phyloP scores from a whole-genome alignment of 1,140 invertebrate genomes.

The Spodoptera frugiperda region DNA sequence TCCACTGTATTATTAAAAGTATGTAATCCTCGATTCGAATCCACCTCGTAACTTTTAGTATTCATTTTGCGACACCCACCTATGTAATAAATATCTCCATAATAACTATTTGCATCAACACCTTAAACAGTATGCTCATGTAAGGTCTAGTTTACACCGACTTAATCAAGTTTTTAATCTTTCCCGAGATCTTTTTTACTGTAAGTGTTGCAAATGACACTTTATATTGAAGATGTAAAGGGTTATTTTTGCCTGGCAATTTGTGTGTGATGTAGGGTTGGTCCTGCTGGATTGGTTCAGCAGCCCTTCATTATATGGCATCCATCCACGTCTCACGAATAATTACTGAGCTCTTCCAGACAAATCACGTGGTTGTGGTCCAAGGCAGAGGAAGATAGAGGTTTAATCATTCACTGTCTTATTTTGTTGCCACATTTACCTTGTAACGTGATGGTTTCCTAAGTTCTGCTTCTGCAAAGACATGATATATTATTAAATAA shows the following conservation, averaged over 20 bases:
- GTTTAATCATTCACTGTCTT: background rate
- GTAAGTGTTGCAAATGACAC: no score
- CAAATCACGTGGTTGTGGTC: conserved; percentile 57
- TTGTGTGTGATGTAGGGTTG: background rate
- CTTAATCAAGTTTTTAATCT: conserved; percentile 31
- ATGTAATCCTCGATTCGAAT: no score
- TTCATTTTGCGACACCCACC: no score
- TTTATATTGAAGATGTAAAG: no score
- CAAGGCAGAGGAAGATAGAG: conserved; percentile 36
- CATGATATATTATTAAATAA: no score
- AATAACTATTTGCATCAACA: background rate
- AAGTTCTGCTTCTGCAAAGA: no score
- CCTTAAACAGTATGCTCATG: background rate
- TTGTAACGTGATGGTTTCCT: no score
- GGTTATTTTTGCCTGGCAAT: no score
- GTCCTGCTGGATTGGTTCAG: background rate
- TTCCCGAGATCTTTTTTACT: background rate
- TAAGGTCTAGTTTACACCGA: conserved; percentile 9
- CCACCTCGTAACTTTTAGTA: no score
- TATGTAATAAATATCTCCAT: background rate
- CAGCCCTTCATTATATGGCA: conserved; percentile 60
- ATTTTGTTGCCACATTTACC: no score
- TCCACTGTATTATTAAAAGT: no score
- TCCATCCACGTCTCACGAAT: conserved; percentile 64
- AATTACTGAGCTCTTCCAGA: conserved; percentile 65